Base-by-base conservation (phyloP, 2,888 invertebrate genomes). In the Acrobasis repandana region DNA sequence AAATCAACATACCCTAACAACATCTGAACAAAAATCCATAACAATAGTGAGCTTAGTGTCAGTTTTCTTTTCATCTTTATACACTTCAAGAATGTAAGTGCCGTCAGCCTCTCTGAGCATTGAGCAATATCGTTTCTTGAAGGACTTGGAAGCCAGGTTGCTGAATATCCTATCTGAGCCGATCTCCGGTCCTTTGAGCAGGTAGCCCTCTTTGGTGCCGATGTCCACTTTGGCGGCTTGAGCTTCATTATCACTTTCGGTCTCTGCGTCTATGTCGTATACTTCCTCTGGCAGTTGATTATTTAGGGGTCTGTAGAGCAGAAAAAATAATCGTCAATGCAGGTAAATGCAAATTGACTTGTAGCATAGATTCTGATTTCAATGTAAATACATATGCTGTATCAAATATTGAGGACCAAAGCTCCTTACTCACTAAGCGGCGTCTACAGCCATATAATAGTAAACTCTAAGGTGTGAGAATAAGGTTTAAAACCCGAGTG, bases 1-100 rank as follows among this genome's bases (percentile, higher is more conserved):
- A 34, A 34, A 34, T 14, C 36, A 57, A 82, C 86, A 83, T 86
- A 96, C 96, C 93, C 95, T 95, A 62, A 96, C 94, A 73, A 98
- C 97, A 83, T 97, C 97, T 1, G 96, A 96, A 80, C 98, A 98
- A 89, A 97, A 97, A 84, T 98, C 98, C 95, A 98, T 96, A 68
- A 97, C 97, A 80, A 98, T 96, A 43, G 97, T 96, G 69, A 97
- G 95, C 90, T 98, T 98, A 0, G 97, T 96, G 75, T 98, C 98
- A 33, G 95, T 95, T 87, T 97, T 97, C 81, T 96, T 96, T 65
- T 98, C 98, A 86, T 98, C 98, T 90, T 98, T 98, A 84, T 97
- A 97, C 71, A 98, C 94, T 88, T 98, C 98, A 59, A 98, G 93
- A 76, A 97, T 96, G 76, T 97, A 98, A 0, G 97, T 97, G 52